Conservation (phyloP, 2,113 vertebrate species). For the Meleagris gallopavo region DNA sequence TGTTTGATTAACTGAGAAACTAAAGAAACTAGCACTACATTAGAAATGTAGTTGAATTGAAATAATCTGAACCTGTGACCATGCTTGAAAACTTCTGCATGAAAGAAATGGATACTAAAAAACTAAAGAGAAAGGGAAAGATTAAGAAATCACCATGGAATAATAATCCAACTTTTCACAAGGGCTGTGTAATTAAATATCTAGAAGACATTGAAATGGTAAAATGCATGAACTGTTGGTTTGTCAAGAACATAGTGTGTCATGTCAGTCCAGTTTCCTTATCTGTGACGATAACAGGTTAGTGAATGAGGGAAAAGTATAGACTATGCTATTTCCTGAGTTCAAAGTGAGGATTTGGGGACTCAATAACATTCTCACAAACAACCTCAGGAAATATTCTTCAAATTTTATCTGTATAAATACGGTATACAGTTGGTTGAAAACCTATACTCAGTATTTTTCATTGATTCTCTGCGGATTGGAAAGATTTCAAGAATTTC, state of each 20-base stretch:
- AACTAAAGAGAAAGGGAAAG: not conserved
- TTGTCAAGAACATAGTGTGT: not conserved
- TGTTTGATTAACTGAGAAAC: not conserved
- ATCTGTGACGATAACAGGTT: not conserved
- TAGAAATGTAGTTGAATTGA: not conserved
- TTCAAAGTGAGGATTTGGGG: not conserved
- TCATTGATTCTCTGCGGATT: not conserved
- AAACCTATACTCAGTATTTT: not conserved
- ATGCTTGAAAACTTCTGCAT: not conserved
- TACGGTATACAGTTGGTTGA: not conserved
- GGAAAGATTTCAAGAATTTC: slow-evolving; percentile 36
- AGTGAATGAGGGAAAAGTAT: not conserved
- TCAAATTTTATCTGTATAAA: not conserved
- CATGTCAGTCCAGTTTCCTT: not conserved
- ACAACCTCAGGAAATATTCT: not conserved
- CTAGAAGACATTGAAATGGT: not conserved
- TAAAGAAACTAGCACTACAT: not conserved
- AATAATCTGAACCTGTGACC: not conserved
- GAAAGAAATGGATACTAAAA: not conserved
- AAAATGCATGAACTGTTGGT: not conserved
- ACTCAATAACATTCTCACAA: not conserved
- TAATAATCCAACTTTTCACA: not conserved
- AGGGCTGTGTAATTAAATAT: not conserved
- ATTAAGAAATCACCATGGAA: not conserved
- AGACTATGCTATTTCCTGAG: not conserved